A percentile compares a stretch with the other conserved stretches of the same genome.
Conservation (phyloP, 2,113 vertebrate species). For the Raja brachyura region DNA sequence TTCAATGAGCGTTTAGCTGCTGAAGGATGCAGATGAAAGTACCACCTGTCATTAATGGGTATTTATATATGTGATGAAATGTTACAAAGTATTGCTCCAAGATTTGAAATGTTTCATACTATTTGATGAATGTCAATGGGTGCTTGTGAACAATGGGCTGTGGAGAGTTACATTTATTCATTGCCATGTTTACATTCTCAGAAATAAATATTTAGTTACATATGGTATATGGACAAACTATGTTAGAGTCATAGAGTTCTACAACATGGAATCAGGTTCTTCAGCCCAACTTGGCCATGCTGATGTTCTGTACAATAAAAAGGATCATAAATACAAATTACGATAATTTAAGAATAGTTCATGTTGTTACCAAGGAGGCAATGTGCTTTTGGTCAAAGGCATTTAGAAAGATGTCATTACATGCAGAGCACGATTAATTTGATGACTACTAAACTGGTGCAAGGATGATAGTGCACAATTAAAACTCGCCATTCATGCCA, state of each 20-base stretch:
- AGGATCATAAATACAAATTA: neutral
- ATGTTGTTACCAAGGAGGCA: neutral
- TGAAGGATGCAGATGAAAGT: neutral
- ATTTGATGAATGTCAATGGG: neutral
- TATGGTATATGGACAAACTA: neutral
- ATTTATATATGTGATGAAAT: slow-evolving; percentile 5
- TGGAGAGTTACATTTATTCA: neutral
- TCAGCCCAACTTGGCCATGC: no score
- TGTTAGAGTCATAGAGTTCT: no score
- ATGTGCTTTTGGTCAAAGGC: neutral
- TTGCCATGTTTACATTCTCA: neutral
- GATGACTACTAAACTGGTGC: no score
- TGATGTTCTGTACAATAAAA: neutral
- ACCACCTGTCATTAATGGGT: neutral
- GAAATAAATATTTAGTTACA: neutral
- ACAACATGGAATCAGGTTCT: no score
- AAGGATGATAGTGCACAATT: no score
- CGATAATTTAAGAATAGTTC: neutral
- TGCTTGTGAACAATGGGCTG: neutral
- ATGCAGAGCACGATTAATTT: neutral
- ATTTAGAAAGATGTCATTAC: neutral
- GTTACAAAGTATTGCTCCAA: neutral
- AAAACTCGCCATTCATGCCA: no score
- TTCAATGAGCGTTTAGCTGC: neutral
- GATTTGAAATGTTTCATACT: neutral